Evolutionary conservation across 2,888 invertebrate species (phyloP), one percentile per base, ranked within the genome.

Genomic region (Andrena dorsata): DNA sequence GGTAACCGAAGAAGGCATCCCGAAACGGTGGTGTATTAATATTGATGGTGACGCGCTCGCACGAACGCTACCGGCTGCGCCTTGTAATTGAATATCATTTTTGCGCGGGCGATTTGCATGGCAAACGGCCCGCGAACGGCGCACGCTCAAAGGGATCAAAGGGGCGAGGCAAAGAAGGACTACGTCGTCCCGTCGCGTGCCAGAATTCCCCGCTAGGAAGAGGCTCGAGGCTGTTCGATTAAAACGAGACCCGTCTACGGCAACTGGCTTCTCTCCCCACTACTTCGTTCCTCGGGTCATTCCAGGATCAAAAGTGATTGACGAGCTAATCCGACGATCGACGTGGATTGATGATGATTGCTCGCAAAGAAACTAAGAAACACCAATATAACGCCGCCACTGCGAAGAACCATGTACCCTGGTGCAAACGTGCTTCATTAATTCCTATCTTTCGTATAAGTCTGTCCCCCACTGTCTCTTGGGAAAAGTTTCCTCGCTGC

Each of bases 11-110:
- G 66, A 20, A 49, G 30, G n/a, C 49, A 65, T 35, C n/a, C 20
- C 8, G 35, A 41, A 70, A 35, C 53, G 51, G 28, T 13, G 23
- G 58, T 56, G 71, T 65, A 77, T 77, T 71, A 71, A 77, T 77
- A 65, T 65, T 65, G 51, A 77, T 71, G 58, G n/a, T 65, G 71
- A 71, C 63, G 47, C 47, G 41, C 13, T 28, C 70, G 68, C 32
- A 32, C 60, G 68, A 35, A 49, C 49, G 47, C 28, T 20, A 10
- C 13, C 41, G 10, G 32, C 26, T 16, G n/a, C 49, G 16, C 20
- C 70, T 10, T 20, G 61, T 76, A 63, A 76, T 63, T 72, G 49
- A 77, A 77, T 71, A 71, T 51, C 63, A 60, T 72, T 70, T 64
- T 20, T 41, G 41, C 65, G 41, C 23, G 8, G 16, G 2, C 2